These are phyloP conservation scores for Momotus momota DNA, from an alignment of 2,797 vertebrate genomes.

Conservation along the genomic window DNA sequence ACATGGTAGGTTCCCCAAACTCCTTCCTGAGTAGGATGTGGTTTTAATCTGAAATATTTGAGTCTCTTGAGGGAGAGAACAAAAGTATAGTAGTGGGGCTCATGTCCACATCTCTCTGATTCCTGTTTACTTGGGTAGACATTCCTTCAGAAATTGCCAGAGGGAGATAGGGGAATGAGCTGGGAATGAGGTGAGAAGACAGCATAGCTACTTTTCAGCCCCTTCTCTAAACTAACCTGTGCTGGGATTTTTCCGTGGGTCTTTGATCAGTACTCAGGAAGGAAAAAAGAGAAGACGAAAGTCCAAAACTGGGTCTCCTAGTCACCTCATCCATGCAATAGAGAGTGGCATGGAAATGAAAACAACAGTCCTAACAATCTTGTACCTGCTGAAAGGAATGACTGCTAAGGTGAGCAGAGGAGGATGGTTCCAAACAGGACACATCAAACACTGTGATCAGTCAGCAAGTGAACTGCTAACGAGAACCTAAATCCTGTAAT, in stretches of 20 bases:
- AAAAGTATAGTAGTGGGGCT: background rate
- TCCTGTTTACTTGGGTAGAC: background rate
- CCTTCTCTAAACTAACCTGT: background rate
- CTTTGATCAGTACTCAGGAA: background rate
- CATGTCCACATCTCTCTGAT: background rate
- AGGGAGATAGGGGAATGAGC: background rate
- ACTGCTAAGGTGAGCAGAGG: background rate
- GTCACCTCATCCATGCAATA: background rate
- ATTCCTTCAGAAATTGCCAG: background rate
- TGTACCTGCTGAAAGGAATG: background rate
- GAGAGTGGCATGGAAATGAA: background rate
- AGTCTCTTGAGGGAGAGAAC: background rate
- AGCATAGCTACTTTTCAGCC: background rate
- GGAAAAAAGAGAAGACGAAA: background rate
- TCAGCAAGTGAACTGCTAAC: background rate
- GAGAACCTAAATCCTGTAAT: background rate
- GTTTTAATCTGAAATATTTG: background rate
- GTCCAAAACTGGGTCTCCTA: background rate
- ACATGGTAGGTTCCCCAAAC: background rate
- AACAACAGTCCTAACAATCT: background rate
- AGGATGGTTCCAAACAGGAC: background rate
- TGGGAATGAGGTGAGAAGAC: background rate
- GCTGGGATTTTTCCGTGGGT: background rate
- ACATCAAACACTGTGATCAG: background rate
- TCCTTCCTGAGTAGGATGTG: background rate